Base-by-base conservation (phyloP, 2,888 invertebrate species). In the Andrena marginata region DNA sequence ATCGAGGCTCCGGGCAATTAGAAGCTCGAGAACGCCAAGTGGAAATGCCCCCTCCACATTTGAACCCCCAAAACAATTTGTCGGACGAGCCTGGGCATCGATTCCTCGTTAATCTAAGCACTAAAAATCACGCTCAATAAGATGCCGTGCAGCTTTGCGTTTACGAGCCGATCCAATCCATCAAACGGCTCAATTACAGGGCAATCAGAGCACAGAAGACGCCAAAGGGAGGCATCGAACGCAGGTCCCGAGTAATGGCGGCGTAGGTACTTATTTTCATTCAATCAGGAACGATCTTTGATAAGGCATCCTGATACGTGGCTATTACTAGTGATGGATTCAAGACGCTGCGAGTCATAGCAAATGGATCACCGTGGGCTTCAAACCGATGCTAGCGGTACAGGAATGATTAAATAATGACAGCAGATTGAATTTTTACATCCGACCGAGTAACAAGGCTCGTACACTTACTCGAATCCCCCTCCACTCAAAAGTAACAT, bases 231-330 rank as follows among this genome's bases (percentile, higher is more conserved):
- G 33, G 51, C 26, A 56, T 68, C 51, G 54, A 54, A 20, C 26
- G 10, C 3, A 10, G 56, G 23, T 23, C 23, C 23, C 10, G 56
- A 62, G 54, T 54, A 54, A 54, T 20, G 33, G 54, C 68, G 23
- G 23, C 51, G 23, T 33, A 68, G 67, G 68, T 68, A 51, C 51
- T 68, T 68, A 68, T 68, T 68, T 68, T 68, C 68, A 68, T 68
- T 68, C 54, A 68, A 68, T 68, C 68, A 35, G 51, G 54, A 68
- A 54, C 68, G 68, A 35, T 20, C 33, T 33, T 51, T 35, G 68
- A 68, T 68, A 68, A 54, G 68, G 35, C 33, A 51, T 10, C 23
- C 33, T 3, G 68, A 68, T 68, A 54, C 68, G 68, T 35, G 33
- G 68, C 31, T 23, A 51, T 54, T 54, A 54, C 68, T 33, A 16